phyloP scores from a whole-genome alignment of 2,888 invertebrate genomes.

The Himalopsyche kuldschensis region DNA sequence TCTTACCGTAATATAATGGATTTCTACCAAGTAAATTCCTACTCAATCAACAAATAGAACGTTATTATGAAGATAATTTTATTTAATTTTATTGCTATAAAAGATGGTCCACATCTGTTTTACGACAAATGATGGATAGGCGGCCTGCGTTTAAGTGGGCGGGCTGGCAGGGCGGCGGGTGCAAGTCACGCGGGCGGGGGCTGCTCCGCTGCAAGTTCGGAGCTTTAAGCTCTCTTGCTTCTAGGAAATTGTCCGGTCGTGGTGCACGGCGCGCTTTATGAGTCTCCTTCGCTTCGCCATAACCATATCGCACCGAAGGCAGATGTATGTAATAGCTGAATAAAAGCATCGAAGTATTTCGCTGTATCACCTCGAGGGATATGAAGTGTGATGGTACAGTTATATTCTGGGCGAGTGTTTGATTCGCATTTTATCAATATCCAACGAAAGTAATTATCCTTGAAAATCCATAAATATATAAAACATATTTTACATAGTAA shows the following conservation, averaged over 20 bases:
- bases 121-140: constrained; percentile 24
- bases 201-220: neutral
- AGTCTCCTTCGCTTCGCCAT: neutral
- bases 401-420: neutral
- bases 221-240: neutral
- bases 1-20: too few relatives aligned
- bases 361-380: neutral
- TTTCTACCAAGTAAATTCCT: too few relatives aligned
- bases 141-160: neutral
- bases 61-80: neutral
- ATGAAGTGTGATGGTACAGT: neutral
- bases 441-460: neutral
- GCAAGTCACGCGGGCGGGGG: neutral
- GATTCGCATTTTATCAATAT: neutral
- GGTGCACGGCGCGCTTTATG: constrained; percentile 22
- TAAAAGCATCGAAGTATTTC: neutral
- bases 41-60: too few relatives aligned
- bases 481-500: too few relatives aligned
- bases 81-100: neutral
- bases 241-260: constrained; percentile 31
- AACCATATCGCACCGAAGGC: neutral
- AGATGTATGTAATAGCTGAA: neutral
- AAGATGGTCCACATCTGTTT: neutral
- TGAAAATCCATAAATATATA: too few relatives aligned
- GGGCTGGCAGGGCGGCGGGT: neutral